A percentile compares a stretch with the other conserved stretches of the same genome.
phyloP scores from a whole-genome alignment of 1,140 invertebrate genomes.

The Meloidogyne exigua region DNA sequence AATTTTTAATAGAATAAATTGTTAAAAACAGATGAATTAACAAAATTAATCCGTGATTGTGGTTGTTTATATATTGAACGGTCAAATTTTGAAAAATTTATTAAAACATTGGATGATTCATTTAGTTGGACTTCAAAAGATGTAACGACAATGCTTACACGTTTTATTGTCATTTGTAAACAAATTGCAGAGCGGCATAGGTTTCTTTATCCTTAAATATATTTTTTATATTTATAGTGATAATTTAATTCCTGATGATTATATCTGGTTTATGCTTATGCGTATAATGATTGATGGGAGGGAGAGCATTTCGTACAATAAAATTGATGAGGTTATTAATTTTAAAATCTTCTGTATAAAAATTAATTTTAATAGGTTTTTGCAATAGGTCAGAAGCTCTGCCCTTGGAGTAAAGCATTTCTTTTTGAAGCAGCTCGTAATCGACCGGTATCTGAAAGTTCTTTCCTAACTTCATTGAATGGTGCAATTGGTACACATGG shows the following conservation, averaged over 20 bases:
- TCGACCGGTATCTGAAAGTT: background rate
- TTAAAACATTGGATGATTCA: background rate
- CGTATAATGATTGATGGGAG: constrained; percentile 1
- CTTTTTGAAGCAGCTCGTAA: constrained; percentile 20
- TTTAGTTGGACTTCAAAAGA: constrained; percentile 4
- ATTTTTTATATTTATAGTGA: background rate
- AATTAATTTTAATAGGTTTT: constrained; percentile 18
- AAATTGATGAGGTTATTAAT: constrained; percentile 6
- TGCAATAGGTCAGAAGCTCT: constrained; percentile 21
- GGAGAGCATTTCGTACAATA: background rate
- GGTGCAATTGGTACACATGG: constrained; percentile 21
- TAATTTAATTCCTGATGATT: constrained; percentile 16
- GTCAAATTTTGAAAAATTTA: background rate
- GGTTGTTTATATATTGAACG: constrained; percentile 14
- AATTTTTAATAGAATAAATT: background rate
- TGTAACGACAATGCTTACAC: background rate
- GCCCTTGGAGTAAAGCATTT: constrained; percentile 30
- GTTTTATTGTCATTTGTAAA: background rate
- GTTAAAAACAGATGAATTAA: background rate
- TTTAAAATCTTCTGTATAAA: background rate
- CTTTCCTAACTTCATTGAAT: constrained; percentile 10
- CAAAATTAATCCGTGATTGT: constrained; percentile 13
- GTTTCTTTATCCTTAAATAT: background rate
- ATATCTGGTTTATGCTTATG: constrained; percentile 20
- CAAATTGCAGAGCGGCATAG: constrained; percentile 7